Evolutionary conservation across 2,113 vertebrate genomes (phyloP).

Genomic region (Nerophis lumbriciformis): DNA sequence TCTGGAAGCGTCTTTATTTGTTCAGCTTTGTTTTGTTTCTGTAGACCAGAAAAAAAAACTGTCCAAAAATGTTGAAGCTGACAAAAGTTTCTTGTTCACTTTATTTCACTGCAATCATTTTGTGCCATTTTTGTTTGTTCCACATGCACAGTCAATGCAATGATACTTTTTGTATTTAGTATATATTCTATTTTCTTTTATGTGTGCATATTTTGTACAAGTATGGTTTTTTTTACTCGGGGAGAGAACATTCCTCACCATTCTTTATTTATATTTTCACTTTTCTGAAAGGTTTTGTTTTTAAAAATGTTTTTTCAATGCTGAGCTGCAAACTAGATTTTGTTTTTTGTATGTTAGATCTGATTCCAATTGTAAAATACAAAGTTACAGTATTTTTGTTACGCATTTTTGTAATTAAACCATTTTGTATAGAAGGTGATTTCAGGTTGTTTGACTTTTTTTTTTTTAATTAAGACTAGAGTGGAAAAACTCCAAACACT

Average conservation of each 20-base stretch:
- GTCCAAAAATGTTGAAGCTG: too few relatives aligned
- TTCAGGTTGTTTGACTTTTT: neutral
- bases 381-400: neutral
- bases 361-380: neutral
- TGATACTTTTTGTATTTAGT: neutral
- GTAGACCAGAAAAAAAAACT: too few relatives aligned
- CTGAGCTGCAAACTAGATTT: neutral
- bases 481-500: too few relatives aligned
- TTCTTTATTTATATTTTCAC: conserved; percentile 6
- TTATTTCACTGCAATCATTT: neutral
- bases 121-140: neutral
- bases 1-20: too few relatives aligned
- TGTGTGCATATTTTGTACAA: neutral
- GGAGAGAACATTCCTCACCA: neutral
- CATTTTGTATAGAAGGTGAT: neutral
- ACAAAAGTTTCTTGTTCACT: too few relatives aligned
- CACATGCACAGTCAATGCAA: conserved; percentile 7
- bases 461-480: neutral
- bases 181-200: neutral
- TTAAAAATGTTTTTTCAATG: neutral
- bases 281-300: neutral
- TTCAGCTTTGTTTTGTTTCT: neutral
- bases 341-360: neutral
- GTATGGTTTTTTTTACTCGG: neutral
- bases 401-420: neutral